These are phyloP conservation scores for Conchocele bisecta DNA, from an alignment of 2,888 invertebrate genomes.

Conservation along the genomic window DNA sequence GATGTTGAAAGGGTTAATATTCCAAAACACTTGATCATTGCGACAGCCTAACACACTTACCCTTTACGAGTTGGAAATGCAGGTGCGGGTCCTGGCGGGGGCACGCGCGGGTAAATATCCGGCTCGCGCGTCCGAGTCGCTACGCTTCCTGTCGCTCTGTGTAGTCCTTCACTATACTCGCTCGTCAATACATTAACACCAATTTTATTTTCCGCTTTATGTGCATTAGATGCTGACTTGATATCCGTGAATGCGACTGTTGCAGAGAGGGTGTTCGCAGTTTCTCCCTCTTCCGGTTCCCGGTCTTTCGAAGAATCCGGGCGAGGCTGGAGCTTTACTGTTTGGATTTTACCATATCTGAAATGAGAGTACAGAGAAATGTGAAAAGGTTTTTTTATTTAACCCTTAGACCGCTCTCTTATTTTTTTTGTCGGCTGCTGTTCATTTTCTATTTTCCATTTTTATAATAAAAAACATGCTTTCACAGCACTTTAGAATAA, in stretches of 20 bases:
- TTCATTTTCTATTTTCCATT: too few species aligned
- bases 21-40: too few species aligned
- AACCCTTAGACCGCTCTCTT: too few species aligned
- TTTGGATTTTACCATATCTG: constrained; percentile 99
- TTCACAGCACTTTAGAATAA: too few species aligned
- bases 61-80: too few species aligned
- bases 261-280: constrained; percentile 67
- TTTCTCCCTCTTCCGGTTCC: constrained; percentile 57
- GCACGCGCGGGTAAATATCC: constrained; percentile 51
- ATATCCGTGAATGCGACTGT: constrained; percentile 93
- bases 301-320: constrained; percentile 48
- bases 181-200: constrained; percentile 89
- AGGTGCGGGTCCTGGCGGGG: constrained; percentile 38
- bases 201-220: constrained; percentile 93
- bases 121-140: constrained; percentile 70
- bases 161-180: constrained; percentile 92
- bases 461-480: too few species aligned
- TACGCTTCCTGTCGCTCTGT: constrained; percentile 74
- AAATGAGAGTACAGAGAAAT: too few species aligned
- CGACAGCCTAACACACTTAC: too few species aligned
- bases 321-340: constrained; percentile 89
- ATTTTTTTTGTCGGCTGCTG: too few species aligned
- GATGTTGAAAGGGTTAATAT: too few species aligned
- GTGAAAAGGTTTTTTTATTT: too few species aligned
- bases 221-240: constrained; percentile 96